These are phyloP conservation scores for Agrilus planipennis DNA, from an alignment of 1,140 invertebrate genomes.

Conservation along the genomic window DNA sequence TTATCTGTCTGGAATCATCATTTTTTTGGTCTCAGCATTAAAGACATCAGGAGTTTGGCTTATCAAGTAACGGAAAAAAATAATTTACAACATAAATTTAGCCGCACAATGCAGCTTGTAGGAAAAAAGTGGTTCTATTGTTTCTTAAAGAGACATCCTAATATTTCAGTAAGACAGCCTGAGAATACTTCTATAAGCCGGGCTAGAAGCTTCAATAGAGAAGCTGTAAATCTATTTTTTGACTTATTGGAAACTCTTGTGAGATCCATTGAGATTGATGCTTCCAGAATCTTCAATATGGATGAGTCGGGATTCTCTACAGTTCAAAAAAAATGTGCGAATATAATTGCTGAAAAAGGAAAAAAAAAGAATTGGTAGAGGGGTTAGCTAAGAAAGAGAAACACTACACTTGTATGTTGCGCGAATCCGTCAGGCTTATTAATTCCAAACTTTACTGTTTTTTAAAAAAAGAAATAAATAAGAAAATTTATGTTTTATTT, in stretches of 20 bases:
- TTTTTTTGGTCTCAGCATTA: too few relatives aligned
- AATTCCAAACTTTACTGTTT: too few relatives aligned
- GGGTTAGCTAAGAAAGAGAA: slow-evolving; percentile 13
- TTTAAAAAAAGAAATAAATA: too few relatives aligned
- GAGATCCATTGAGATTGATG: too few relatives aligned
- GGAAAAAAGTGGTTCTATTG: background rate
- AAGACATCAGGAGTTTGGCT: background rate
- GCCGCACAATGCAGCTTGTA: background rate
- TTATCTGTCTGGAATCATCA: too few relatives aligned
- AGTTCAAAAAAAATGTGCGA: too few relatives aligned
- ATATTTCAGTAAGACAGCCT: background rate
- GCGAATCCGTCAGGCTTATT: slow-evolving; percentile 28
- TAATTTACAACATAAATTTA: background rate
- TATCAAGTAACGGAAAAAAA: background rate
- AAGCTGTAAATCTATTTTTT: background rate
- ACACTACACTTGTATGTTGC: slow-evolving; percentile 11
- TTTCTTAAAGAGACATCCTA: background rate
- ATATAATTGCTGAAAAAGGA: slow-evolving; percentile 10
- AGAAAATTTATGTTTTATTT: too few relatives aligned
- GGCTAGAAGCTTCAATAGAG: background rate
- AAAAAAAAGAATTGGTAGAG: slow-evolving; percentile 10
- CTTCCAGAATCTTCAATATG: too few relatives aligned
- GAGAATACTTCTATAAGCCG: background rate
- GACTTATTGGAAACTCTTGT: too few relatives aligned
- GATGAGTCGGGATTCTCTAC: too few relatives aligned